Evolutionary conservation across 2,113 vertebrate genomes (phyloP).

Genomic region (Thymallus thymallus): DNA sequence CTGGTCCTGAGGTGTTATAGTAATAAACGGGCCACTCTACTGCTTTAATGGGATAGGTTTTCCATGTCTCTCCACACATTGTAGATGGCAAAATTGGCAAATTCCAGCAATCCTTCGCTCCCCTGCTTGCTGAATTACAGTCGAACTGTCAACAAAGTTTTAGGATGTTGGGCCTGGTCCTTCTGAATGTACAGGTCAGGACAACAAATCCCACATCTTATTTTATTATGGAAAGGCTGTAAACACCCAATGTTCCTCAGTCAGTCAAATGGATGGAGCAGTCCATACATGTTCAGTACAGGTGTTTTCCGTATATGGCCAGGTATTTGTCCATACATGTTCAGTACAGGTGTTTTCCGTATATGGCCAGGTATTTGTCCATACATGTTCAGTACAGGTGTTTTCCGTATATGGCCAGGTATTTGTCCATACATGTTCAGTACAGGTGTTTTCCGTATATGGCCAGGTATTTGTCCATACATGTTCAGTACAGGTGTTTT

Average conservation of each 20-base stretch:
- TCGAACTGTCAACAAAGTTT: constrained; percentile 18
- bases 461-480: no score
- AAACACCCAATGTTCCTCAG: background rate
- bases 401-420: no score
- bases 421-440: no score
- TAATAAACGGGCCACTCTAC: constrained; percentile 34
- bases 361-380: no score
- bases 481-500: no score
- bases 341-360: no score
- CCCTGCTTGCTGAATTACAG: background rate
- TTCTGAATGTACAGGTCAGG: background rate
- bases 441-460: no score
- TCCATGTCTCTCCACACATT: constrained; percentile 7
- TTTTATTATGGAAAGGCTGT: no score
- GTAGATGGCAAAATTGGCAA: constrained; percentile 1
- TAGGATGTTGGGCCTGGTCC: background rate
- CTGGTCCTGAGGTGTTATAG: constrained; percentile 16
- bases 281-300: background rate
- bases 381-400: no score
- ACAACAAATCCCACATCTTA: no score
- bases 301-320: no score
- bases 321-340: no score
- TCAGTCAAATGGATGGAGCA: constrained; percentile 29
- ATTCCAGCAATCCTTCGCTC: constrained; percentile 14
- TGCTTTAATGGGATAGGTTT: constrained; percentile 10